Conservation (phyloP, 2,113 vertebrate genomes). For the Loxodonta africana region DNA sequence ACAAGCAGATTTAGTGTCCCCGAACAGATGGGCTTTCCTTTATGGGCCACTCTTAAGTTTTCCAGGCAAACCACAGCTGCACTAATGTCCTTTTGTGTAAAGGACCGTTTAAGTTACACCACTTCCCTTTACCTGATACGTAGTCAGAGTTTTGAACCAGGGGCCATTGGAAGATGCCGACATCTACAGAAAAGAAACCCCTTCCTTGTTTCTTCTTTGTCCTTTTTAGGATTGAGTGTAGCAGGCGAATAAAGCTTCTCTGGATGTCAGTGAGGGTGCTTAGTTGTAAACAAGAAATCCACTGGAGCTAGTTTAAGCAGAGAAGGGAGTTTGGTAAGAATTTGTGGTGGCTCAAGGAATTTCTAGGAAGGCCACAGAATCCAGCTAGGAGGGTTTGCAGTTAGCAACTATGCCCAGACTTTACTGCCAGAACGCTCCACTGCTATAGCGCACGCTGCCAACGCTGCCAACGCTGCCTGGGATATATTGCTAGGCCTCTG, state of each 20-base stretch:
- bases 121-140: slow-evolving; percentile 77
- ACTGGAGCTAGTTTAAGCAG: not conserved
- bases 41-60: slow-evolving; percentile 79
- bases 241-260: slow-evolving; percentile 17
- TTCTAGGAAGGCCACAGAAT: not conserved
- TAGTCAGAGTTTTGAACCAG: slow-evolving; percentile 67
- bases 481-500: not conserved
- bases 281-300: slow-evolving; percentile 23
- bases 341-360: not conserved
- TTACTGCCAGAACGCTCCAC: not conserved
- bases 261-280: not conserved
- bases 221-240: slow-evolving; percentile 21
- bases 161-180: slow-evolving; percentile 42
- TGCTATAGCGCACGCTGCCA: too few species aligned
- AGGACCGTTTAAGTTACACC: slow-evolving; percentile 72
- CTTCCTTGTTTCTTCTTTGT: slow-evolving; percentile 61
- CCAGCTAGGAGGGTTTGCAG: not conserved
- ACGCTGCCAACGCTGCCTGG: not conserved
- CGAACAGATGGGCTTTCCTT: slow-evolving; percentile 83
- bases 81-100: slow-evolving; percentile 79
- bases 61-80: slow-evolving; percentile 76
- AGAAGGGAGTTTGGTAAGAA: not conserved
- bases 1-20: slow-evolving; percentile 81
- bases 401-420: not conserved
- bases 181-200: slow-evolving; percentile 50